Conservation (phyloP, 2,888 invertebrate species). For the Ectemnius continuus region DNA sequence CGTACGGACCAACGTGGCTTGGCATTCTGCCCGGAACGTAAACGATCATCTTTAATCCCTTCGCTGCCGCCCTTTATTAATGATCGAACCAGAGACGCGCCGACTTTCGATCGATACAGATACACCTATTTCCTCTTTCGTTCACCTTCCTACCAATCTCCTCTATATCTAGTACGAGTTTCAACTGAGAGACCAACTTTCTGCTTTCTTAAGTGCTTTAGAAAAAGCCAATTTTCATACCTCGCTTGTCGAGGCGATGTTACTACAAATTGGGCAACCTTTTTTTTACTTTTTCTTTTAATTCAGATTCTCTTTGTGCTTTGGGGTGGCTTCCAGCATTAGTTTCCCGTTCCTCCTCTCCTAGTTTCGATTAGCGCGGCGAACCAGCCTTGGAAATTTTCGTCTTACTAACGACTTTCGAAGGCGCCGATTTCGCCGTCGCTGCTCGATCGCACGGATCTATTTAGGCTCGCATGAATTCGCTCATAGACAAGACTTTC, state of each 20-base stretch:
- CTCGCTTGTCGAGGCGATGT: no score
- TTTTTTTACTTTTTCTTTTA: no score
- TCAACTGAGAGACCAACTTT: no score
- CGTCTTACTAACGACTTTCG: slow-evolving; percentile 28
- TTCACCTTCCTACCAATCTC: neutral
- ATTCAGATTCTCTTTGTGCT: neutral
- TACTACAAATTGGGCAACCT: no score
- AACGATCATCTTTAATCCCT: slow-evolving; percentile 72
- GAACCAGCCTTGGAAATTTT: slow-evolving; percentile 19
- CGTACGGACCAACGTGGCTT: slow-evolving; percentile 74
- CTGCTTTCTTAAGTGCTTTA: no score
- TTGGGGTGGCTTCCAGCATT: slow-evolving; percentile 13
- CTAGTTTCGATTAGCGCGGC: neutral
- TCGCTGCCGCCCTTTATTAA: slow-evolving; percentile 11
- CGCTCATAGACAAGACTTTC: slow-evolving; percentile 71
- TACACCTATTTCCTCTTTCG: slow-evolving; percentile 13
- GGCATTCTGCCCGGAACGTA: slow-evolving; percentile 78
- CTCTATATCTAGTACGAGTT: no score
- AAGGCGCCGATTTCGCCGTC: neutral
- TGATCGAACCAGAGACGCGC: slow-evolving; percentile 54
- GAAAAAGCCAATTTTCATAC: no score
- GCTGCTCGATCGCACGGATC: slow-evolving; percentile 33
- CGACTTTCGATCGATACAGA: slow-evolving; percentile 32
- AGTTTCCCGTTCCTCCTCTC: neutral
- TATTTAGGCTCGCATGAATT: slow-evolving; percentile 10